Conservation (phyloP, 2,888 invertebrate species). For the Drosophila picticornis region DNA sequence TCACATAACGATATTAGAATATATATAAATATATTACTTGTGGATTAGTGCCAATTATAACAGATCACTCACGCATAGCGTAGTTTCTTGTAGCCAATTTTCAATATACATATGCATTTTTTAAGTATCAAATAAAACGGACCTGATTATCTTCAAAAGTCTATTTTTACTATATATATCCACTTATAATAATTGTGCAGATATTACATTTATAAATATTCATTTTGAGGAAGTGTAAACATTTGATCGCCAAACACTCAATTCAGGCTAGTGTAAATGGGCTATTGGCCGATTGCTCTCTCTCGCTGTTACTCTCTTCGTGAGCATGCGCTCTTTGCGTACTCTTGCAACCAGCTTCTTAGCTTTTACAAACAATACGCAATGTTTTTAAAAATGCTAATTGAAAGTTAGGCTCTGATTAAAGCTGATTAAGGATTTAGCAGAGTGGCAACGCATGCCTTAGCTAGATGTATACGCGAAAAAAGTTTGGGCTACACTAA, state of each 20-base stretch:
- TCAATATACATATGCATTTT: slow-evolving; percentile 38
- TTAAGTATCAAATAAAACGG: slow-evolving; percentile 47
- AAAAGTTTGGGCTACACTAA: not conserved
- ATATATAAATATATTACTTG: slow-evolving; percentile 32
- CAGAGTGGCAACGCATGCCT: too few species aligned
- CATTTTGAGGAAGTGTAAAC: slow-evolving; percentile 19
- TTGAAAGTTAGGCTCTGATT: not conserved
- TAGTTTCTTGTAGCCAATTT: slow-evolving; percentile 64
- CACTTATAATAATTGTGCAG: not conserved
- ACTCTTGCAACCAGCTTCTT: not conserved
- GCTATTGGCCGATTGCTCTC: slow-evolving; percentile 26
- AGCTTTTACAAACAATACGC: not conserved
- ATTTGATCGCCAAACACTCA: not conserved
- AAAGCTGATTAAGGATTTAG: not conserved
- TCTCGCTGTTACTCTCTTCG: slow-evolving; percentile 42
- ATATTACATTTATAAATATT: not conserved
- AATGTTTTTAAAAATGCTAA: not conserved
- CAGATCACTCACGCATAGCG: slow-evolving; percentile 69
- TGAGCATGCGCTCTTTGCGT: slow-evolving; percentile 53
- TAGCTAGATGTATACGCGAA: not conserved
- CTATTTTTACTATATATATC: not conserved
- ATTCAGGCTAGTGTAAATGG: slow-evolving; percentile 37
- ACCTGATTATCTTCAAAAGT: slow-evolving; percentile 47
- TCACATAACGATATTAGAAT: slow-evolving; percentile 29
- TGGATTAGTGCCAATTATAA: slow-evolving; percentile 70